phyloP scores from a whole-genome alignment of 2,888 invertebrate species.

The Cheilosia grossa region DNA sequence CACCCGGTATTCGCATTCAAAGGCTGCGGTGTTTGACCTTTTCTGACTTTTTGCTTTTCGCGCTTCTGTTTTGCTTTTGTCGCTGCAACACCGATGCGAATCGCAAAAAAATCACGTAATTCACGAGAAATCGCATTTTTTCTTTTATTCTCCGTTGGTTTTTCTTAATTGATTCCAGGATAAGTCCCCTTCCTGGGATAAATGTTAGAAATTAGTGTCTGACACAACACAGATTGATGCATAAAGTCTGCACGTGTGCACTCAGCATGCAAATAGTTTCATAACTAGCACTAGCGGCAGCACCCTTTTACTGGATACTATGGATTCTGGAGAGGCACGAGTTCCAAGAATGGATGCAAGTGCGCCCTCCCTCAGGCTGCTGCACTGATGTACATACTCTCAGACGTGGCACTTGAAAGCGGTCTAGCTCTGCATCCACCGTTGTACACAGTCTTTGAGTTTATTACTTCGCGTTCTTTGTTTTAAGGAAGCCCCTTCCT shows the following conservation, averaged over 20 bases:
- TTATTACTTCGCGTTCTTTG: constrained; percentile 53
- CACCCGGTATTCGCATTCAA: constrained; percentile 52
- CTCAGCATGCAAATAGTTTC: constrained; percentile 43
- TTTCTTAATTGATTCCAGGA: constrained; percentile 63
- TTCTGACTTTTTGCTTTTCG: constrained; percentile 36
- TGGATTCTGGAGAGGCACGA: not conserved
- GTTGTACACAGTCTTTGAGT: constrained; percentile 22
- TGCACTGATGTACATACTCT: constrained; percentile 27
- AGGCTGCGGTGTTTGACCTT: constrained; percentile 73
- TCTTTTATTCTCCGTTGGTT: constrained; percentile 21
- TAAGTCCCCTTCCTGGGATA: constrained; percentile 39
- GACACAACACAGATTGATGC: constrained; percentile 43
- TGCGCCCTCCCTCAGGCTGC: constrained; percentile 38
- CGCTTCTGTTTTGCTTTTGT: constrained; percentile 8
- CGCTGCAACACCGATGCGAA: constrained; percentile 33
- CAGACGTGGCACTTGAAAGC: constrained; percentile 62
- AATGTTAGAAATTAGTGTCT: constrained; percentile 60
- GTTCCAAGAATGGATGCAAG: constrained; percentile 35
- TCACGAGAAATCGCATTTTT: constrained; percentile 41
- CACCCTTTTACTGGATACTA: not conserved
- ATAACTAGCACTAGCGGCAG: constrained; percentile 10
- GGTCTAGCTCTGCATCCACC: constrained; percentile 20
- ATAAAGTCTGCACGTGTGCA: constrained; percentile 56
- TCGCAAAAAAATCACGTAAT: constrained; percentile 65
- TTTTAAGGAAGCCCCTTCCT: constrained; percentile 40